Base-by-base conservation (phyloP, 1,140 invertebrate species). In the Neodiprion fabricii region DNA sequence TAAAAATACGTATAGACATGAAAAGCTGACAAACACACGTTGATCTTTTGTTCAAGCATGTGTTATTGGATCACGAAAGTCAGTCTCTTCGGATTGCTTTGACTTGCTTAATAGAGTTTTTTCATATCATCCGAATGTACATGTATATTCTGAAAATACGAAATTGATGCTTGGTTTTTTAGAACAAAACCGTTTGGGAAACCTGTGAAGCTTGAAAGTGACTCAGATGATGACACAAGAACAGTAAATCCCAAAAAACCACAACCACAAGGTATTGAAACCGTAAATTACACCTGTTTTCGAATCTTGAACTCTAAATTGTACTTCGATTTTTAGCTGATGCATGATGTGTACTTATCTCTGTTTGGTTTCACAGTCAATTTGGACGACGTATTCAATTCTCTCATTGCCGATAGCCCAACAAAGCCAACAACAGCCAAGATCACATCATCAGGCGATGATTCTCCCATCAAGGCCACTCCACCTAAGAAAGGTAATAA, bases 311-410 rank as follows among this genome's bases (percentile, higher is more conserved):
- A 40, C 28, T 40, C 28, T 40, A 40, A 40, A 40, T 40, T 40
- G 28, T 40, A 40, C 28, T 40, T 40, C 5, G 2, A 40, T 40
- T 40, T 40, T 5, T 40, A 40, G 28, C 28, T 5, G 28, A 40
- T 40, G 5, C 28, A 5, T 40, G 5, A 40, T 40, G 28, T 40
- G 28, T 40, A 40, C 28, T 40, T 40, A 40, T 40, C 28, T 10
- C 48, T 73, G 72, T 70, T 76, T 74, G 11, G 74, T 72, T 79
- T 71, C 79, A 70, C 68, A 86, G 85, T 80, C 61, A 86, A 83
- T 77, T 87, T 85, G 0, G 86, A 88, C 73, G 85, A 88, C 79
- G 78, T 88, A 14, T 88, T 88, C 61, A 86, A 88, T 75, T 87
- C 86, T 8, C 76, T 88, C n/a, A 73, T 87, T 21, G 82, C 81